Percentiles rank a stretch among this genome's conserved stretches.
Evolutionary conservation across 2,888 invertebrate species (phyloP).

Genomic region (Gibbula magus): DNA sequence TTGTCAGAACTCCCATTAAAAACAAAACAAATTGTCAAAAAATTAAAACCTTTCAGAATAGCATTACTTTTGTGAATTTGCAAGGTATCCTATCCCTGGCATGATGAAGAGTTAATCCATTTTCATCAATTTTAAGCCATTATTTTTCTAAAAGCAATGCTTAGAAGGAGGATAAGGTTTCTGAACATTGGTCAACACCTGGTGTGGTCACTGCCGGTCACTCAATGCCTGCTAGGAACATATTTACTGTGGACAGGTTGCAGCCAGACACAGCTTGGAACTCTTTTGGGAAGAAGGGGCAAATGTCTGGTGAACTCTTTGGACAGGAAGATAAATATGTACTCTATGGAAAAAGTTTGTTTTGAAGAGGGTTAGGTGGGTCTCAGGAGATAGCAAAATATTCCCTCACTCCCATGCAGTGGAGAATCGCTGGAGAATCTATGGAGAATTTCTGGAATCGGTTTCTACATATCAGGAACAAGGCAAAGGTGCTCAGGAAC

Average conservation of each 20-base stretch:
- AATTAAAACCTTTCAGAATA: too few relatives aligned
- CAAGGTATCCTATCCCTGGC: too few relatives aligned
- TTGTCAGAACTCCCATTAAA: too few relatives aligned
- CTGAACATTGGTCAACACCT: not conserved
- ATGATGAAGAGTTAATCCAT: too few relatives aligned
- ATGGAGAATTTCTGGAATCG: too few relatives aligned
- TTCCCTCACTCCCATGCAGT: not conserved
- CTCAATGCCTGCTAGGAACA: not conserved
- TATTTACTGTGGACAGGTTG: not conserved
- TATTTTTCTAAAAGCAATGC: not conserved
- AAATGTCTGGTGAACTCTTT: not conserved
- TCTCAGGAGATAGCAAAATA: not conserved
- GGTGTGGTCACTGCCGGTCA: not conserved
- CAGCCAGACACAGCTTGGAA: not conserved
- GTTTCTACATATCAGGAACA: too few relatives aligned
- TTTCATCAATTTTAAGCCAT: not conserved
- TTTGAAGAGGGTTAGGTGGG: not conserved
- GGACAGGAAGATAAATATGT: slow-evolving; percentile 5
- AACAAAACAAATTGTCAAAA: too few relatives aligned
- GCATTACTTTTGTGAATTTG: too few relatives aligned
- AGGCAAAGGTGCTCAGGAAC: too few relatives aligned
- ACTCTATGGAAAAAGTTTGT: not conserved
- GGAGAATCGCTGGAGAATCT: too few relatives aligned
- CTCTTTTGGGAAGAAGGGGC: not conserved
- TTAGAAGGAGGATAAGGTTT: not conserved